phyloP scores from a whole-genome alignment of 2,888 invertebrate genomes.

The Eristalis intricaria region DNA sequence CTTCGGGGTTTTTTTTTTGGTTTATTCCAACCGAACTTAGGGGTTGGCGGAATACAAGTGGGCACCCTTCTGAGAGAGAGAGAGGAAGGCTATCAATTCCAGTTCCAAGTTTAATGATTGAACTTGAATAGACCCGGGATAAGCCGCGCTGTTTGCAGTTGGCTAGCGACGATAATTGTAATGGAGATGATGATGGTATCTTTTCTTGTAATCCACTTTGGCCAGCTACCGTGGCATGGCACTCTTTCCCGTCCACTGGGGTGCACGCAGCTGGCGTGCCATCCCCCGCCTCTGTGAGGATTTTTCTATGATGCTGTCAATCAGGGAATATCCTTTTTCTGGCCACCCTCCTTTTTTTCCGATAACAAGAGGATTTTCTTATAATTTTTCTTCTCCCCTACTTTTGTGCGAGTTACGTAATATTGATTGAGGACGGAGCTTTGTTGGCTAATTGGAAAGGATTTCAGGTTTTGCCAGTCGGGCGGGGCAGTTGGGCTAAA shows the following conservation, averaged over 20 bases:
- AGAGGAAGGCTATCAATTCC: constrained; percentile 56
- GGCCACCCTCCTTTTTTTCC: neutral
- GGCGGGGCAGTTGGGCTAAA: neutral
- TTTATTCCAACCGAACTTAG: neutral
- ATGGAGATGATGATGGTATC: constrained; percentile 59
- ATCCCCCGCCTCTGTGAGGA: neutral
- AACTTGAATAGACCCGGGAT: constrained; percentile 51
- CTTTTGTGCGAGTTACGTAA: constrained; percentile 1
- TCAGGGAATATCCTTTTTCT: constrained; percentile 11
- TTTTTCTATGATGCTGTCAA: constrained; percentile 31
- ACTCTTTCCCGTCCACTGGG: neutral
- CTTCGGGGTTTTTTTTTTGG: constrained; percentile 3
- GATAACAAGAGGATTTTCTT: neutral
- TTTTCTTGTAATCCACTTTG: constrained; percentile 64
- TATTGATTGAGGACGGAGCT: constrained; percentile 15
- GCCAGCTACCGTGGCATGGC: constrained; percentile 20
- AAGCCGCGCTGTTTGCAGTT: constrained; percentile 51
- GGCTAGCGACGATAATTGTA: constrained; percentile 69
- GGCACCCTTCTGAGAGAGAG: neutral
- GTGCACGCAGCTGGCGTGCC: neutral
- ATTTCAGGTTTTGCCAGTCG: neutral
- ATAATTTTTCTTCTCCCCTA: neutral
- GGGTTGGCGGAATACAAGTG: neutral
- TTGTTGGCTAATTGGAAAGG: constrained; percentile 2
- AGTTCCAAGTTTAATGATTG: constrained; percentile 59